Conservation (phyloP, 1,140 invertebrate genomes). For the Teleopsis dalmanni region DNA sequence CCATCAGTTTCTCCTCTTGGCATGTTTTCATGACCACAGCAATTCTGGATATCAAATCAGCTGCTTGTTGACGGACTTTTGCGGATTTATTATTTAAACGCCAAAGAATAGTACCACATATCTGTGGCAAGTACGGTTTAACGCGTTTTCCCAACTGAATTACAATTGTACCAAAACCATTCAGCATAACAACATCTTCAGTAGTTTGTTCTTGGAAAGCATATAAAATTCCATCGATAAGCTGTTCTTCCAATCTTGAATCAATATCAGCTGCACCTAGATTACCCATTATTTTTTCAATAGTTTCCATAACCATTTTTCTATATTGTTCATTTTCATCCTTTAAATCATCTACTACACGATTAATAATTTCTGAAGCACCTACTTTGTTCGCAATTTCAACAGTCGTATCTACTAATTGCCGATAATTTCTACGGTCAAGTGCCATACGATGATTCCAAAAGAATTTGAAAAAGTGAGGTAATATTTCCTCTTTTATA, state of each 20-base stretch:
- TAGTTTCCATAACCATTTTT: slow-evolving; percentile 99
- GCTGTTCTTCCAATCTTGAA: slow-evolving; percentile 92
- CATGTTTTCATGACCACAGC: slow-evolving; percentile 99
- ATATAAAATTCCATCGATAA: slow-evolving; percentile 98
- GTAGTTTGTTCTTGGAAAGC: slow-evolving; percentile 99
- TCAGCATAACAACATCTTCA: slow-evolving; percentile 99
- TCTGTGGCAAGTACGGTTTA: slow-evolving; percentile 97
- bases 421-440: slow-evolving; percentile 94
- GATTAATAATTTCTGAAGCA: slow-evolving; percentile 95
- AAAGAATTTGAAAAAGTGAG: slow-evolving; percentile 99
- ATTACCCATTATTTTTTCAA: slow-evolving; percentile 98
- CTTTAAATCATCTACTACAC: slow-evolving; percentile 98
- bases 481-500: slow-evolving; percentile 98
- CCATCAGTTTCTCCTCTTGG: slow-evolving; percentile 99
- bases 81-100: slow-evolving; percentile 98
- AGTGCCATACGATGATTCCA: slow-evolving; percentile 99
- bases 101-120: slow-evolving; percentile 99
- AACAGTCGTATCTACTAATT: slow-evolving; percentile 97
- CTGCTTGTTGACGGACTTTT: slow-evolving; percentile 98
- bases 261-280: slow-evolving; percentile 97
- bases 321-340: slow-evolving; percentile 99
- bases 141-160: slow-evolving; percentile 95
- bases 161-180: slow-evolving; percentile 98
- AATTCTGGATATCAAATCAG: slow-evolving; percentile 96
- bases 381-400: slow-evolving; percentile 99